Conservation (phyloP, 35 echinoderm and acorn worm genomes). For the Patiria miniata region DNA sequence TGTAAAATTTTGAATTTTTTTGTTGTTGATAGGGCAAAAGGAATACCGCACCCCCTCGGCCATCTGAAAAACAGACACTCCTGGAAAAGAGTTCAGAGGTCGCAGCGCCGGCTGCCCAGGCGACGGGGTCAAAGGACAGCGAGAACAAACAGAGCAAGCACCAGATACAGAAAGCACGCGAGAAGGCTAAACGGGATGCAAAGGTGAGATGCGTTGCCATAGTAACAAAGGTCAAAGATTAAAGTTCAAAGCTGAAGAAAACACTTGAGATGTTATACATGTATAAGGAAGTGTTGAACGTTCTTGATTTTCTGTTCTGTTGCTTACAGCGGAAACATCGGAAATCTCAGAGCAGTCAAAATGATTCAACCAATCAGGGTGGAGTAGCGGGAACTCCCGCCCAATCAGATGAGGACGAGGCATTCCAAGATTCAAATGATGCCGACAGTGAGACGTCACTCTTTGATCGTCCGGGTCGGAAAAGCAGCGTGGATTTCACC, state of each 20-base stretch:
- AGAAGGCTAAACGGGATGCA: conserved; percentile 73
- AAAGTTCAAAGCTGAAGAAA: too few relatives aligned
- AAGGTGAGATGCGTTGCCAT: conserved; percentile 55
- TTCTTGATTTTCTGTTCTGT: too few relatives aligned
- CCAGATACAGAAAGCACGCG: conserved; percentile 84
- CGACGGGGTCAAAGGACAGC: neutral
- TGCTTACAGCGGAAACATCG: conserved; percentile 55
- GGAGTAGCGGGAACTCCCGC: conserved; percentile 50
- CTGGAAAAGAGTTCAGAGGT: conserved; percentile 40
- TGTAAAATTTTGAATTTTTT: too few relatives aligned
- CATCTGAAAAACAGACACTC: neutral
- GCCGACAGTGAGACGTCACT: conserved; percentile 95
- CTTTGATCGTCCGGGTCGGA: conserved; percentile 55
- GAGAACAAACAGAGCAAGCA: conserved; percentile 86
- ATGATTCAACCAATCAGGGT: conserved; percentile 19
- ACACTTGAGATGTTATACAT: too few relatives aligned
- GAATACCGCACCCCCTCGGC: neutral
- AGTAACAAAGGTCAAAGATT: too few relatives aligned
- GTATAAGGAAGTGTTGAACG: too few relatives aligned
- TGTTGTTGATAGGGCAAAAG: conserved; percentile 8
- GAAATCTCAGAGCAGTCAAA: conserved; percentile 39
- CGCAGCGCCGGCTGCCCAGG: neutral
- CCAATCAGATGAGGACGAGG: conserved; percentile 70
- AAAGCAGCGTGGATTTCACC: conserved; percentile 2
- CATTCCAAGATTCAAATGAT: conserved; percentile 80